These are phyloP conservation scores for Calameuta pallipes DNA, from an alignment of 2,888 invertebrate genomes.

Conservation along the genomic window DNA sequence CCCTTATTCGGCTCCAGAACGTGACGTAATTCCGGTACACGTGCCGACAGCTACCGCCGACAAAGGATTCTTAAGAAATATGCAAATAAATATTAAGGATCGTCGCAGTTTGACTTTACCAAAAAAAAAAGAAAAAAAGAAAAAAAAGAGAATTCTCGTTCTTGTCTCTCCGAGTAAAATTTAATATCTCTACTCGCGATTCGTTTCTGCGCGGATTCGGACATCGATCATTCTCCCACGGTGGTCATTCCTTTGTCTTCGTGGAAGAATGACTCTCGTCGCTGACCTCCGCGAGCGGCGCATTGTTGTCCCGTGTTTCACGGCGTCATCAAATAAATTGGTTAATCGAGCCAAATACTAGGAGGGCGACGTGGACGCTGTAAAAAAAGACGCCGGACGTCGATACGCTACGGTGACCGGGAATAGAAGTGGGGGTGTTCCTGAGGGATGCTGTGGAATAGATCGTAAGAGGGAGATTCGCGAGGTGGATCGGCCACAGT, in stretches of 20 bases:
- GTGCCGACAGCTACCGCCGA: conserved; percentile 2
- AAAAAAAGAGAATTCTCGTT: no score
- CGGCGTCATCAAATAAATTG: conserved; percentile 42
- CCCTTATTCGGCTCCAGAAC: neutral
- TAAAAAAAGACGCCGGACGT: neutral
- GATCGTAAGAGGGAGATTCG: conserved; percentile 5
- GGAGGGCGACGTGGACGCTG: neutral
- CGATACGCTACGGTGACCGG: neutral
- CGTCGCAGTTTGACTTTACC: neutral
- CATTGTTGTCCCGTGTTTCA: conserved; percentile 23
- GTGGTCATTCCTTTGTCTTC: conserved; percentile 38
- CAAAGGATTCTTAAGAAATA: neutral
- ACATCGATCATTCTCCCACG: neutral
- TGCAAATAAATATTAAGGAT: neutral
- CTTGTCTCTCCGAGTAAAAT: neutral
- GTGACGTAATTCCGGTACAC: conserved; percentile 10
- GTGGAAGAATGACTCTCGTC: neutral
- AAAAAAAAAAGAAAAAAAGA: no score
- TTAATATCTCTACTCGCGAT: neutral
- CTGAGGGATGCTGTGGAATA: neutral
- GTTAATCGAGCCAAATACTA: conserved; percentile 36
- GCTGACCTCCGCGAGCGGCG: neutral
- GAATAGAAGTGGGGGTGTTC: neutral
- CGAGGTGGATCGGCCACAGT: conserved; percentile 3
- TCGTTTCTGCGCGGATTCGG: neutral